Percentiles rank a stretch among this genome's conserved stretches.
phyloP scores from a whole-genome alignment of 2,797 vertebrate species.

The Ciconia nigra region DNA sequence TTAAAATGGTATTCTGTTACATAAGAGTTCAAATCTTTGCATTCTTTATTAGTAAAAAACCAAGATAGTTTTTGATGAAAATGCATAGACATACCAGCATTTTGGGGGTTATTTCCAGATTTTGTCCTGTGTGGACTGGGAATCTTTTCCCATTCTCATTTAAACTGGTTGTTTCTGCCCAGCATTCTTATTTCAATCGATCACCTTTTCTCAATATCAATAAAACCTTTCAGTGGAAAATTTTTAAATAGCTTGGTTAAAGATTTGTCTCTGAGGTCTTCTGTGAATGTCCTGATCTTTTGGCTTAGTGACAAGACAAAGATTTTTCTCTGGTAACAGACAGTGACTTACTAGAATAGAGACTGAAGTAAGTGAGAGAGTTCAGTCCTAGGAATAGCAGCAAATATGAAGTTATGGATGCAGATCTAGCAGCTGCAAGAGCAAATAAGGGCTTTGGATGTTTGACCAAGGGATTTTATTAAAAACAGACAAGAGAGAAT shows the following conservation, averaged over 20 bases:
- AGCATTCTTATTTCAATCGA: neutral
- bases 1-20: neutral
- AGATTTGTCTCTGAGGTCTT: neutral
- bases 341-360: neutral
- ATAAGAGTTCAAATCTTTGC: neutral
- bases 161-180: neutral
- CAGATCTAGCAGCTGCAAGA: conserved; percentile 28
- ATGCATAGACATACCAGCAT: neutral
- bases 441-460: neutral
- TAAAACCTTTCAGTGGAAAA: neutral
- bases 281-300: neutral
- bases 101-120: neutral
- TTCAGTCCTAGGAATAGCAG: conserved; percentile 19
- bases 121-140: neutral
- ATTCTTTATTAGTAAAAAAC: neutral
- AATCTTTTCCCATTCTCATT: neutral
- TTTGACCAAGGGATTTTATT: conserved; percentile 16
- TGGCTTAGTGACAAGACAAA: neutral
- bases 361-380: neutral
- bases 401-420: conserved; percentile 24
- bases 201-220: neutral
- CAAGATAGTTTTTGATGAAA: neutral
- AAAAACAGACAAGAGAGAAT: neutral
- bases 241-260: neutral
- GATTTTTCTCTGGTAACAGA: conserved; percentile 19